Base-by-base conservation (phyloP, 1,140 invertebrate genomes). In the Ceratina australensis region DNA sequence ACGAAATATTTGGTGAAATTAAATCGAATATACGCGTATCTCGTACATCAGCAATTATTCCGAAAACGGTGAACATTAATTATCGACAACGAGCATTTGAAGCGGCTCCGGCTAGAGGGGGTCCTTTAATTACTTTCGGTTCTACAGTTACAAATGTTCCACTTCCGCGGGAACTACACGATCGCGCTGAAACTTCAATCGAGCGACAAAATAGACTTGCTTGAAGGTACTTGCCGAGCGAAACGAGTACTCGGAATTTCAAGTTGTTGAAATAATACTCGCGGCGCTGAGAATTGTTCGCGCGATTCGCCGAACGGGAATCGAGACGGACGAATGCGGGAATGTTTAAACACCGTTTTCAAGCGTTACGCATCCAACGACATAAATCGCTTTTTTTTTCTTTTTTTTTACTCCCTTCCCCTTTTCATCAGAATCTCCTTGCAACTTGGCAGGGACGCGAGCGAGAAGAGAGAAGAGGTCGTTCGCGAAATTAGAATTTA, bases 401-500 rank as follows among this genome's bases (percentile, higher is more conserved):
- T 10, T 28, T 26, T 52, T 33, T 67, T 66, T 52, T 16, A 3
- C 42, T 10, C 13, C 24, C 13, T 22, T 56, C 3, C 49, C 13
- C 26, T 13, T 33, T 20, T 33, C 24, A 49, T 20, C 18, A 24
- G 50, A 67, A 67, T 50, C 54, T 56, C 15, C 1, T 49, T 13
- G 22, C 52, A 24, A 67, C 1, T 26, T 13, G 16, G 18, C 3
- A 12, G 15, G 16, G 18, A 52, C 15, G 13, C 15, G 12, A 18
- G 13, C 15, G 12, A 18, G 50, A n/a, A 52, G 1, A 52, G 50
- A 4, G 1, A 33, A 20, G 28, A 56, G 13, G 26, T 12, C 52
- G 5, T 20, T 2, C 16, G 28, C 16, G 20, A 69, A 69, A 69
- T 69, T 57, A 54, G 54, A 69, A 69, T 69, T 69, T 54, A 56